Evolutionary conservation across 2,888 invertebrate genomes (phyloP), one percentile per base, ranked within the genome.

Genomic region (Ennomos fuscantarius): DNA sequence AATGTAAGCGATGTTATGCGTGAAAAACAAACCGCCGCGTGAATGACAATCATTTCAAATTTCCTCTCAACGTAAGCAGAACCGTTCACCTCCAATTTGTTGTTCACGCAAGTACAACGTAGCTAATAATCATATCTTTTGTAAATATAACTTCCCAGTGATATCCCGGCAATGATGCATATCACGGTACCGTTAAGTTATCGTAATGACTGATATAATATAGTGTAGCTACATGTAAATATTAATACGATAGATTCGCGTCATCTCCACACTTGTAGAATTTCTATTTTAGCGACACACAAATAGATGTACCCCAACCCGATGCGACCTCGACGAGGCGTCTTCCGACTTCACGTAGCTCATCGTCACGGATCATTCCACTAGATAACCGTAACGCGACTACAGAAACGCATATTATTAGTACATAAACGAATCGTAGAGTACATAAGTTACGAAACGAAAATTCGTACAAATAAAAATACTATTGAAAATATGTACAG

Each of bases 401-500:
- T 69, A 70, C 68, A 65, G 64, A 63, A 48, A 51, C 55, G 53
- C 24, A 24, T 6, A 24, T 6, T 6, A 24, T 6, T 10, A 24
- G 8, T 36, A 36, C 45, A 45, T 36, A 55, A 62, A 62, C 62
- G 53, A 42, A 60, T 62, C 60, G 57, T 33, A 40, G 55, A 55
- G 57, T 58, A 57, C 63, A 62, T 58, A 60, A 40, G 44, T 40
- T 24, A 41, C 55, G 52, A 49, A 44, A 57, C 56, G 48, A 66
- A 68, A 62, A 63, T 70, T 76, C 75, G 73, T 78, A 81, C 79
- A 85, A 89, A 87, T 87, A 86, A 89, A 89, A 89, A 84, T 81
- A 87, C 84, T 72, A 80, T 85, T 86, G 81, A 89, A 86, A 91
- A 87, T 92, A 92, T 92, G 91, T 92, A 92, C 92, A 92, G 89